phyloP scores from a whole-genome alignment of 2,113 vertebrate genomes.

The Tautogolabrus adspersus region DNA sequence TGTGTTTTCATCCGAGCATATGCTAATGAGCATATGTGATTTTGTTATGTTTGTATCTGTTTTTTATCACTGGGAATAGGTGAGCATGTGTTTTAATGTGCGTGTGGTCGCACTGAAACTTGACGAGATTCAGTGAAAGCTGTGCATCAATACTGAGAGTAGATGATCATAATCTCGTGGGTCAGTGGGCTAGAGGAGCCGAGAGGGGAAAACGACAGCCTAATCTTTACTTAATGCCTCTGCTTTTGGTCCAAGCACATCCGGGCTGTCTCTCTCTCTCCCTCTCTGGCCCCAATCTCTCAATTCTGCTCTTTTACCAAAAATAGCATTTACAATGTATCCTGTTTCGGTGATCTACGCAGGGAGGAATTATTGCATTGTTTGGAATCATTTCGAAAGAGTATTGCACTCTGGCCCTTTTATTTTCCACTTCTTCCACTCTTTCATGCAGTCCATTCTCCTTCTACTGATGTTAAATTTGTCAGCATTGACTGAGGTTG shows the following conservation, averaged over 20 bases:
- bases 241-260: conserved; percentile 10
- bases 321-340: background rate
- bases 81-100: conserved; percentile 17
- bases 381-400: conserved; percentile 15
- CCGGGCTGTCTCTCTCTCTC: conserved; percentile 8
- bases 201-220: conserved; percentile 1
- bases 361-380: background rate
- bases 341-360: background rate
- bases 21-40: conserved; percentile 9
- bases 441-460: background rate
- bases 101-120: background rate
- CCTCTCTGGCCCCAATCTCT: conserved; percentile 11
- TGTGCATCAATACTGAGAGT: conserved; percentile 13
- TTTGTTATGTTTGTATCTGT: conserved; percentile 14
- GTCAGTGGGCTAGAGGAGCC: conserved; percentile 46
- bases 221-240: conserved; percentile 43
- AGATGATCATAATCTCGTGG: conserved; percentile 61
- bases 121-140: conserved; percentile 21
- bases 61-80: conserved; percentile 19
- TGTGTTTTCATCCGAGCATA: conserved; percentile 17
- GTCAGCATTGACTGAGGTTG: conserved; percentile 4
- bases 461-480: background rate
- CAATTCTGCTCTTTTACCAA: background rate
- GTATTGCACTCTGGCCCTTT: conserved; percentile 1
- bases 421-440: background rate